These are phyloP conservation scores for Phyllotis vaccarum DNA, from an alignment of 2,797 vertebrate species.

Conservation along the genomic window DNA sequence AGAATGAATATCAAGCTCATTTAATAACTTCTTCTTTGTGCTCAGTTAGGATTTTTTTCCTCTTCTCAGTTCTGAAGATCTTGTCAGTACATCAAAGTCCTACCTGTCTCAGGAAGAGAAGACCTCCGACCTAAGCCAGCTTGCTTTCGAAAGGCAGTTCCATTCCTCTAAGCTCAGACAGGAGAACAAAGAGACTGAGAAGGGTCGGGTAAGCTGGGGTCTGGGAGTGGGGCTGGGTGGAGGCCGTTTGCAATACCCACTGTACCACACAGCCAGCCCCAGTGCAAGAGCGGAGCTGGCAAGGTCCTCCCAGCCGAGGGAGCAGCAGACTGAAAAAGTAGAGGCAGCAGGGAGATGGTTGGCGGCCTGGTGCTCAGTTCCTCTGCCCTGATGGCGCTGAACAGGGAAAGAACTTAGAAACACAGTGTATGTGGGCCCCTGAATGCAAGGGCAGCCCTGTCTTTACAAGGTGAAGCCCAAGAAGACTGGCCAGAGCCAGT, in stretches of 20 bases:
- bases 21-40: background rate
- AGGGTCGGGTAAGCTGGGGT: slow-evolving; percentile 23
- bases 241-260: accelerated
- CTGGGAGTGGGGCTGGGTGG: background rate
- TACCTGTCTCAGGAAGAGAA: background rate
- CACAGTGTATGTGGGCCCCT: background rate
- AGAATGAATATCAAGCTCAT: background rate
- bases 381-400: background rate
- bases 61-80: slow-evolving; percentile 46
- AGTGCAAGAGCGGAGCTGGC: background rate
- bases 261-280: accelerated
- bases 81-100: background rate
- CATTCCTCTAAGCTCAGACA: background rate
- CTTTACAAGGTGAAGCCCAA: background rate
- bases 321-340: accelerated
- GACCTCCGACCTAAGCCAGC: background rate
- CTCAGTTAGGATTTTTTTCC: background rate
- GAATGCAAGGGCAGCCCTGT: background rate
- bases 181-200: background rate
- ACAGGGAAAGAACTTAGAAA: background rate
- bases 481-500: background rate
- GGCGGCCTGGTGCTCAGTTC: background rate
- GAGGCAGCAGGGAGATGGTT: background rate
- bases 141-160: slow-evolving; percentile 49
- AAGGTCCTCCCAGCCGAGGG: background rate